These are phyloP conservation scores for Pantherophis alleghaniensis DNA, from an alignment of 2,797 vertebrate genomes.

Conservation along the genomic window DNA sequence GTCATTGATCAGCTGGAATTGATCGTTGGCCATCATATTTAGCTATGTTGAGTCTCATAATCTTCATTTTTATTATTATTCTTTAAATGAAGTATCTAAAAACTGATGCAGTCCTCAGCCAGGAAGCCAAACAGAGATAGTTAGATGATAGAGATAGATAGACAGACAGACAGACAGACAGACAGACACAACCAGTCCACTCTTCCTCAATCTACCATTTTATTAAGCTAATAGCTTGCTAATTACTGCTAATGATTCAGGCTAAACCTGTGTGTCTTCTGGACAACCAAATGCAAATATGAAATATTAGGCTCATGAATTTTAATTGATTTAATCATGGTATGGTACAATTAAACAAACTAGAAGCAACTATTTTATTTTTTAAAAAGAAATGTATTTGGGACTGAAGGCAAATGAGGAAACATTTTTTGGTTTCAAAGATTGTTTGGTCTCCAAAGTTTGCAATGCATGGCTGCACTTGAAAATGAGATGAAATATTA, in stretches of 20 bases:
- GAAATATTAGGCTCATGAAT: neutral
- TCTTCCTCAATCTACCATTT: neutral
- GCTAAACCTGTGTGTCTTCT: neutral
- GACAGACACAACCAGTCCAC: neutral
- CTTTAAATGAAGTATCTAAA: neutral
- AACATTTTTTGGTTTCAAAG: neutral
- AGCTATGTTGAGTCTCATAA: neutral
- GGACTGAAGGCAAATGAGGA: neutral
- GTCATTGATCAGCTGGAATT: neutral
- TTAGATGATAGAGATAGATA: neutral
- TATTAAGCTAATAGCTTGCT: neutral
- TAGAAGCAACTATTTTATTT: neutral
- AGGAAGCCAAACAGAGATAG: neutral
- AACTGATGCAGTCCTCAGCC: neutral
- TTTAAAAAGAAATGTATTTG: neutral
- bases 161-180: neutral
- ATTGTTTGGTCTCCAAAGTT: neutral
- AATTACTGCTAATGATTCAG: neutral
- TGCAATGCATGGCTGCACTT: neutral
- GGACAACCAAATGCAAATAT: neutral
- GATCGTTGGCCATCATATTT: neutral
- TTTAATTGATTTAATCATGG: neutral
- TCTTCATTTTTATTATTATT: neutral
- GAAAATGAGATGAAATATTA: neutral
- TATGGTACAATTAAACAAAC: neutral